These are phyloP conservation scores for Mercenaria mercenaria DNA, from an alignment of 1,140 invertebrate species.

Conservation along the genomic window DNA sequence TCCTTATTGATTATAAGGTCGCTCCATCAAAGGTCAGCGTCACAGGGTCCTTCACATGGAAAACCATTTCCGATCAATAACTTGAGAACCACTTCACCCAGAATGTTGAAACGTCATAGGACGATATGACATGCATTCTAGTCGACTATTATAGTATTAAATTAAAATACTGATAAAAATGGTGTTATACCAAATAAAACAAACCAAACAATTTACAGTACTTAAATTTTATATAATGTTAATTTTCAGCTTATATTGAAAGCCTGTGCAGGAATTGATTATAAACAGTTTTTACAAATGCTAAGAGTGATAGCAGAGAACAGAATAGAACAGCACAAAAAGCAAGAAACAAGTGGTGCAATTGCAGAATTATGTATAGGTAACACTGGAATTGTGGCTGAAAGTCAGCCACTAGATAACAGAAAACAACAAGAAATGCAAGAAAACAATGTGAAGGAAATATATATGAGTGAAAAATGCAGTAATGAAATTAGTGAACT, in stretches of 20 bases:
- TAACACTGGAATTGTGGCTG: neutral
- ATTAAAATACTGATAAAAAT: no score
- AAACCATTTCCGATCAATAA: no score
- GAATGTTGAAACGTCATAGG: no score
- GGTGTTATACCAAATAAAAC: no score
- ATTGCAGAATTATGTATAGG: neutral
- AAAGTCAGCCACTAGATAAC: neutral
- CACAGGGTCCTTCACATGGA: no score
- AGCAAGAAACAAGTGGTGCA: neutral
- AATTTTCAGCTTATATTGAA: constrained; percentile 89
- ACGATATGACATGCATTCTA: no score
- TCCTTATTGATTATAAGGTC: no score
- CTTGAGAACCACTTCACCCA: no score
- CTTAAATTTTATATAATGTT: no score
- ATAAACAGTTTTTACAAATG: constrained; percentile 90
- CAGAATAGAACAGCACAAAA: constrained; percentile 68
- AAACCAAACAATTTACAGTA: no score
- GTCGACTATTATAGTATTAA: no score
- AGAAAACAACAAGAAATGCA: neutral
- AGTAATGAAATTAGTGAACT: neutral
- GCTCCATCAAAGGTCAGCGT: no score
- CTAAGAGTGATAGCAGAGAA: constrained; percentile 88
- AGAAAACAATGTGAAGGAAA: neutral
- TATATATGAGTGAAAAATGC: neutral
- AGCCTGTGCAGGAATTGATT: constrained; percentile 94